Conservation (phyloP, 2,113 vertebrate species). For the Genyomyrus donnyi region DNA sequence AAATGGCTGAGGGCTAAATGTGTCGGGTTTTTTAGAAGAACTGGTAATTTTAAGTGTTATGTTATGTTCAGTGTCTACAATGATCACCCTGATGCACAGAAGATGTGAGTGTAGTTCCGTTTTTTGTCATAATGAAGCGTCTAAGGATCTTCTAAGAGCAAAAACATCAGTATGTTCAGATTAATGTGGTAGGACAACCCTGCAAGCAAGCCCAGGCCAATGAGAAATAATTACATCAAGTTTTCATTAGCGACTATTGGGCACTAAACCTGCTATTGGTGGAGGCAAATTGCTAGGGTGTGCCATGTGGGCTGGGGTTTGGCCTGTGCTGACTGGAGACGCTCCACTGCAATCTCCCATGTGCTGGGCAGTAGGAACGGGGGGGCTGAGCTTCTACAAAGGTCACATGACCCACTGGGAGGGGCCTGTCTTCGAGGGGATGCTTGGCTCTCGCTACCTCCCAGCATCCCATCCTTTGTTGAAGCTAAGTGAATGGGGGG, state of each 20-base stretch:
- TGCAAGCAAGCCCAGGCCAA: conserved; percentile 47
- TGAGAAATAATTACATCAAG: conserved; percentile 58
- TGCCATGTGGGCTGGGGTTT: conserved; percentile 55
- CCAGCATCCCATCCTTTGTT: conserved; percentile 3
- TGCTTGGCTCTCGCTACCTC: not conserved
- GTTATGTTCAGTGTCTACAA: not conserved
- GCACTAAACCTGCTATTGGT: conserved; percentile 63
- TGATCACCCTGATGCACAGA: not conserved
- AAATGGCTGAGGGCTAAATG: not conserved
- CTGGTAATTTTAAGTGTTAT: not conserved
- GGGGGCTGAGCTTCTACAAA: not conserved
- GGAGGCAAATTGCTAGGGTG: conserved; percentile 62
- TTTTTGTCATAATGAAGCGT: not conserved
- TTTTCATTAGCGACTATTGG: conserved; percentile 68
- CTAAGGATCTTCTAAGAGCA: not conserved
- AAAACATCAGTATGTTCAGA: conserved; percentile 33
- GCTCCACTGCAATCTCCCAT: not conserved
- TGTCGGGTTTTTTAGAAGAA: not conserved
- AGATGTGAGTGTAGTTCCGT: not conserved
- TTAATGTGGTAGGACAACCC: conserved; percentile 48
- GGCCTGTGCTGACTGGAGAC: conserved; percentile 52
- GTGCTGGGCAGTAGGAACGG: not conserved
- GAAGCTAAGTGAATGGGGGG: not conserved
- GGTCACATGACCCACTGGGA: not conserved
- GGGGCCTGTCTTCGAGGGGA: not conserved